Base-by-base conservation (phyloP, 2,888 invertebrate genomes). In the Cosmia pyralina region DNA sequence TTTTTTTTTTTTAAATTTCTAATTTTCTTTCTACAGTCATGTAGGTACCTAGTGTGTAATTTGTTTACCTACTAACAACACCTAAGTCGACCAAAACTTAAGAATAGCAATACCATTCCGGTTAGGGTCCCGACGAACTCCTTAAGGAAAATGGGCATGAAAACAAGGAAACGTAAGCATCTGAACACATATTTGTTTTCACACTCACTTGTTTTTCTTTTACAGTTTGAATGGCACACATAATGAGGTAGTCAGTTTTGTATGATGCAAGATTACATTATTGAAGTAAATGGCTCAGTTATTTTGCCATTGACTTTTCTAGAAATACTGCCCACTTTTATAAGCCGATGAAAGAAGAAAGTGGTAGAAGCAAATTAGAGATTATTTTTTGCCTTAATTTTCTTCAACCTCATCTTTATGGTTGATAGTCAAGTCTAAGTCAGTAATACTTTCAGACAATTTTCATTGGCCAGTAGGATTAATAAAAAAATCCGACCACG, bases 181-280 rank as follows among this genome's bases (percentile, higher is more conserved):
- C 50, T 65, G 69, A 78, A 79, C 63, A 74, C 80, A 79, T 83
- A 83, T 83, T 81, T 83, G 69, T 69, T 59, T 81, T 83, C 64
- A 81, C 75, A 81, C 83, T 69, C 79, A 69, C 59, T 74, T 83
- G 78, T 77, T 77, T 79, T 77, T 71, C 70, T 71, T 81, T 67
- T 60, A 66, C 59, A 65, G 19, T 65, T 75, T 60, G 46, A 58
- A 77, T 58, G 48, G 38, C 34, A 63, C 60, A 52, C 22, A 75
- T 52, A 60, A 69, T 52, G 57, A 65, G 46, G 44, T 66, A 67
- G 15, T 53, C 13, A 41, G 19, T 52, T 63, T 67, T 22, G n/a
- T 52, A 19, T 19, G 28, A 19, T 8, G 41, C 11, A 44, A 13
- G 48, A 77, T n/a, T 53, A 41, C 8, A 28, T 19, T 28, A 8